Evolutionary conservation across 2,113 vertebrate genomes (phyloP).

Genomic region (Egretta garzetta): DNA sequence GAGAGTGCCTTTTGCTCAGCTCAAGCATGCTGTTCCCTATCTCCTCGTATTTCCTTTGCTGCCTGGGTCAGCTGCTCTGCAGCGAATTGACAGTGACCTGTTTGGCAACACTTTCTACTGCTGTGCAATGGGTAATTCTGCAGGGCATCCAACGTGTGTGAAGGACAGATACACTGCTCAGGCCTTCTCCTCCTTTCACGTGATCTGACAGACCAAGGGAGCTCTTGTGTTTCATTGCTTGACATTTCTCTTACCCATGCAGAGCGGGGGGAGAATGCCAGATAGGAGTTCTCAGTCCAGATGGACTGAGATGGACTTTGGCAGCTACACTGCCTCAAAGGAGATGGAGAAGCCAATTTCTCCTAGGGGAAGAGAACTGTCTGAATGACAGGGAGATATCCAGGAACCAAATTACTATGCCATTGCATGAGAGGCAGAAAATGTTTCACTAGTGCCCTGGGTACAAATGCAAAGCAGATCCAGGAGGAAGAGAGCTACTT

Average conservation of each 20-base stretch:
- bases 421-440: background rate
- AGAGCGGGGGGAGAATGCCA: background rate
- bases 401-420: background rate
- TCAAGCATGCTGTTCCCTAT: accelerated
- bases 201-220: background rate
- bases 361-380: background rate
- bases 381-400: background rate
- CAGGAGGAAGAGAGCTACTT: background rate
- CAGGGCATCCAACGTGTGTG: background rate
- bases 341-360: background rate
- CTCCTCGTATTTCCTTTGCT: background rate
- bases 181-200: background rate
- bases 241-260: background rate
- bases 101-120: background rate
- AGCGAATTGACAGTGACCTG: background rate
- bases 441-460: background rate
- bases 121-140: background rate
- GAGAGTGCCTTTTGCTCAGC: background rate
- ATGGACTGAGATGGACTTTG: background rate
- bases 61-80: background rate
- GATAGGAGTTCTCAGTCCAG: background rate
- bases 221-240: background rate
- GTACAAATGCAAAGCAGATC: background rate
- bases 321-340: background rate
- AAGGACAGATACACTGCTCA: background rate